Conservation (phyloP, 2,888 invertebrate genomes). For the Campoplex nolae region DNA sequence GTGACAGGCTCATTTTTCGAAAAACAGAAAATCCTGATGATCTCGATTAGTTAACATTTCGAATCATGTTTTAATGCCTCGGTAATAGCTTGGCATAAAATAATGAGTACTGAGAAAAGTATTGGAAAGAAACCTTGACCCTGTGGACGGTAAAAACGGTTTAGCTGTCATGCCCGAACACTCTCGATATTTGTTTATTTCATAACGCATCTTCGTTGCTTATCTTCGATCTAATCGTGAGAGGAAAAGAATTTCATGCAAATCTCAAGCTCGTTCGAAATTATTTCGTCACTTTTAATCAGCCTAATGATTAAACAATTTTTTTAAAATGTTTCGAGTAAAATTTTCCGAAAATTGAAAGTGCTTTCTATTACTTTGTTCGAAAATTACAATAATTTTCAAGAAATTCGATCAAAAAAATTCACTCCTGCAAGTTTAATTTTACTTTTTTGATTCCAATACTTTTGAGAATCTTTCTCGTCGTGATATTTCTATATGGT, state of each 20-base stretch:
- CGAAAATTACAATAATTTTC: too few relatives aligned
- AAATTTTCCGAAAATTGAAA: too few relatives aligned
- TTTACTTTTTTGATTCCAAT: background rate
- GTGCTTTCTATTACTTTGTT: too few relatives aligned
- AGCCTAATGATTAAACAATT: background rate
- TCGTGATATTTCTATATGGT: background rate
- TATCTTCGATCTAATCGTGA: background rate
- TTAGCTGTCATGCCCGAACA: constrained; percentile 41
- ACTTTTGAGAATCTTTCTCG: background rate
- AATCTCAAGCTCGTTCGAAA: background rate
- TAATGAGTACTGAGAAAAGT: constrained; percentile 26
- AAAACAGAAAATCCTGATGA: too few relatives aligned
- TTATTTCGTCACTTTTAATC: background rate
- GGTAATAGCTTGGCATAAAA: constrained; percentile 16
- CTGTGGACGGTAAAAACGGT: constrained; percentile 17
- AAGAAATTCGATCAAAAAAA: too few relatives aligned
- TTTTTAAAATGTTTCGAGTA: too few relatives aligned
- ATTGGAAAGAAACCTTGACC: constrained; percentile 53
- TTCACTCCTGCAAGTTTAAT: background rate
- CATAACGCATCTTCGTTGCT: constrained; percentile 1
- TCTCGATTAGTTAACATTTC: background rate
- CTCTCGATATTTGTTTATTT: constrained; percentile 20
- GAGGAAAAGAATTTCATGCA: background rate
- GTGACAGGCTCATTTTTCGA: too few relatives aligned
- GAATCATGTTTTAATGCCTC: constrained; percentile 5